Evolutionary conservation across 2,888 invertebrate genomes (phyloP).

Genomic region (Hyposoter didymator): DNA sequence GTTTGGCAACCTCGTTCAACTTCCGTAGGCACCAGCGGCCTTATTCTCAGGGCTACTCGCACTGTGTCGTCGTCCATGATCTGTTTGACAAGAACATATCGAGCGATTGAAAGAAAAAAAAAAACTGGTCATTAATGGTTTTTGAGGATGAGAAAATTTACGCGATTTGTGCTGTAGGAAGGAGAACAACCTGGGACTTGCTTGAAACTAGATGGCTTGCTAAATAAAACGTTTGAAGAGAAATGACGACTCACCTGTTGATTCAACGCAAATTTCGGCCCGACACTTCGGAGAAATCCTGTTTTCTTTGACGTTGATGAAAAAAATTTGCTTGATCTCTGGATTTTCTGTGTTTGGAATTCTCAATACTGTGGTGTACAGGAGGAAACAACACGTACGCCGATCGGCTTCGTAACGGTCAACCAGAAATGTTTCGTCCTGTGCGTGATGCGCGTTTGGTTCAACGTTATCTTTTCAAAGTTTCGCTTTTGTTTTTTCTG

Average conservation of each 20-base stretch:
- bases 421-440: too few relatives aligned
- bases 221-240: neutral
- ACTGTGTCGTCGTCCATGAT: conserved; percentile 84
- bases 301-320: neutral
- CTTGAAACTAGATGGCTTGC: too few relatives aligned
- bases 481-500: too few relatives aligned
- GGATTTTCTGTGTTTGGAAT: too few relatives aligned
- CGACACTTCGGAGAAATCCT: neutral
- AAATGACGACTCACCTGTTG: conserved; percentile 7
- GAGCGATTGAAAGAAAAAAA: neutral
- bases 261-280: neutral
- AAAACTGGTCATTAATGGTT: neutral
- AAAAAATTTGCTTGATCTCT: neutral
- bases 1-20: conserved; percentile 90
- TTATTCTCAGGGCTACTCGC: conserved; percentile 92
- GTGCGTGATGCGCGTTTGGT: too few relatives aligned
- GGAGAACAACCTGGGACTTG: neutral
- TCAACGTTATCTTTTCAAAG: too few relatives aligned
- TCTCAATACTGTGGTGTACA: too few relatives aligned
- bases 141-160: neutral
- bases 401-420: neutral
- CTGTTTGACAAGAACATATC: neutral
- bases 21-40: conserved; percentile 92
- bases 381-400: neutral
- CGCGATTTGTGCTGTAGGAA: neutral